Percentiles rank a stretch among this genome's conserved stretches.
Evolutionary conservation across 2,888 invertebrate genomes (phyloP).

Genomic region (Drosophila vallismaia): DNA sequence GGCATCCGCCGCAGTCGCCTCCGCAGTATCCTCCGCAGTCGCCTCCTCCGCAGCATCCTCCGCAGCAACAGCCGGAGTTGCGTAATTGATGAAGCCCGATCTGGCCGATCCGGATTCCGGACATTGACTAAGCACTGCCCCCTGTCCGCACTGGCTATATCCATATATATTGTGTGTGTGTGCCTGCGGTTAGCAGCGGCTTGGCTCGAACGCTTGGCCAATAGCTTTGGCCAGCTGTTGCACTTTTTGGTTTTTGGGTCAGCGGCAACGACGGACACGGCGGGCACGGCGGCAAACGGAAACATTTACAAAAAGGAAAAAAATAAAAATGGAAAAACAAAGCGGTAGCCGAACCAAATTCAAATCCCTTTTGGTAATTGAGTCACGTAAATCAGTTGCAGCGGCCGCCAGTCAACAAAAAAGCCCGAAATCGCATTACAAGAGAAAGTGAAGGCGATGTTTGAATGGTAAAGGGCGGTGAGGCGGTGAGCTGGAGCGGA

Average conservation of each 20-base stretch:
- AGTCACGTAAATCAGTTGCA: slow-evolving; percentile 78
- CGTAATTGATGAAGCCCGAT: slow-evolving; percentile 70
- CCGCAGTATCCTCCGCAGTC: slow-evolving; percentile 15
- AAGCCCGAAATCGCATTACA: slow-evolving; percentile 45
- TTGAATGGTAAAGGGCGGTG: not conserved
- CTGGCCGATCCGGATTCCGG: slow-evolving; percentile 56
- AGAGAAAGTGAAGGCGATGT: slow-evolving; percentile 34
- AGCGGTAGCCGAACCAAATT: slow-evolving; percentile 24
- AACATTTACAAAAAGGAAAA: not conserved
- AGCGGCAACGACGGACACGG: not conserved
- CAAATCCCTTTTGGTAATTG: slow-evolving; percentile 56
- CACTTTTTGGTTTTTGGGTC: slow-evolving; percentile 15
- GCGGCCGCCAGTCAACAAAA: slow-evolving; percentile 44
- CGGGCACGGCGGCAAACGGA: too few relatives aligned
- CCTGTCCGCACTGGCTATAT: slow-evolving; percentile 54
- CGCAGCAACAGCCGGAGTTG: slow-evolving; percentile 29
- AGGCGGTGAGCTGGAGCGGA: not conserved
- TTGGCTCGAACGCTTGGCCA: slow-evolving; percentile 36
- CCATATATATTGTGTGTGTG: slow-evolving; percentile 21
- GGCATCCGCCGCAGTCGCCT: slow-evolving; percentile 14
- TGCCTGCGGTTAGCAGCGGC: slow-evolving; percentile 60
- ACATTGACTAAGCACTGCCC: slow-evolving; percentile 73
- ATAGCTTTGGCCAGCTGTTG: slow-evolving; percentile 27
- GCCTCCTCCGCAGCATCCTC: slow-evolving; percentile 14
- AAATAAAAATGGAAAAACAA: slow-evolving; percentile 5